Base-by-base conservation (phyloP, 2,888 invertebrate species). In the Furcula furcula region DNA sequence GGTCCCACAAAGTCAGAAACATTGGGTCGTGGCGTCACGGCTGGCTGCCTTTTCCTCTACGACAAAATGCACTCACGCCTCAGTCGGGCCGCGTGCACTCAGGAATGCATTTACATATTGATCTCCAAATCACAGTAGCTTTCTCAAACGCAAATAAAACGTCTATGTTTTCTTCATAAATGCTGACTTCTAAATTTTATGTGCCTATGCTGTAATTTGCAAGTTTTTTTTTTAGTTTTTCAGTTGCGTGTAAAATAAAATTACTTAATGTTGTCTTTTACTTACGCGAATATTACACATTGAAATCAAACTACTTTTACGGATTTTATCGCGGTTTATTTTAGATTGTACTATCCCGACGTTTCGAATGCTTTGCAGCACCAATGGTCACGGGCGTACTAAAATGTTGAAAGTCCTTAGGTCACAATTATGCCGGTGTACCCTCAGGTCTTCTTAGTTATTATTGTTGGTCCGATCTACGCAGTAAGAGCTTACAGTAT, bases 21-120 rank as follows among this genome's bases (percentile, higher is more conserved):
- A 75, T 56, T 65, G 55, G 72, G 64, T 67, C 65, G 60, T 41
- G 47, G 47, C 65, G 57, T 53, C 58, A 63, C 66, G 67, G 54
- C 50, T 61, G 66, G 61, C 66, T 65, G 69, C 58, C 50, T 67
- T 53, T 64, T 58, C 48, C 63, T 67, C 73, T 77, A 78, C 80
- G 80, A 80, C 80, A 80, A 80, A 82, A 81, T 81, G 82, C 82
- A 83, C 81, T 82, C 78, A 69, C 76, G 76, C 72, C 70, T 66
- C 58, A 50, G 54, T 56, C 64, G 49, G 46, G 52, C 60, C 60
- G 62, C 56, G 57, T 64, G 70, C 76, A 75, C 75, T 80, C 76
- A 65, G 71, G 70, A 74, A 64, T 76, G 74, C 80, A 84, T 84
- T 82, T 81, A 83, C 82, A 82, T 84, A 84, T 84, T 78, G 84